Evolutionary conservation across 2,888 invertebrate species (phyloP).

Genomic region (Ennomos erosarius): DNA sequence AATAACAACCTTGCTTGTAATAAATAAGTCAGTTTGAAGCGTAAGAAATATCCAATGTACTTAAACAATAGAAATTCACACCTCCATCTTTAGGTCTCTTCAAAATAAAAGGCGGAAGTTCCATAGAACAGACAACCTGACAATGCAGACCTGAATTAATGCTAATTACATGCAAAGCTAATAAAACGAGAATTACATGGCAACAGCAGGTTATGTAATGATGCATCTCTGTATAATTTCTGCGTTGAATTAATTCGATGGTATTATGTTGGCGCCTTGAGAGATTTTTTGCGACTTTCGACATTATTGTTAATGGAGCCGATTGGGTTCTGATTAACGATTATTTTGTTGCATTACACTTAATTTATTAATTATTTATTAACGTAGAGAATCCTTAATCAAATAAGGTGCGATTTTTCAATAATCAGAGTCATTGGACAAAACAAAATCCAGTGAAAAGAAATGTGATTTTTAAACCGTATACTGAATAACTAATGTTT

Average conservation of each 20-base stretch:
- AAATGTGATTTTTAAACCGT: too few relatives aligned
- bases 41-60: neutral
- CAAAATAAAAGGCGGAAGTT: conserved; percentile 32
- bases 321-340: conserved; percentile 14
- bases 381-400: conserved; percentile 3
- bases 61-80: conserved; percentile 18
- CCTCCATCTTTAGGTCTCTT: conserved; percentile 2
- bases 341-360: conserved; percentile 12
- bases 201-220: conserved; percentile 19
- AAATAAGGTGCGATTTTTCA: too few relatives aligned
- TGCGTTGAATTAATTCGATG: conserved; percentile 21
- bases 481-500: too few relatives aligned
- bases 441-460: too few relatives aligned
- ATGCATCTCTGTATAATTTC: conserved; percentile 24
- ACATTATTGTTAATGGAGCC: conserved; percentile 15
- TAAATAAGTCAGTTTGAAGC: too few relatives aligned
- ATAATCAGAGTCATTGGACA: too few relatives aligned
- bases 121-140: conserved; percentile 19
- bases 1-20: too few relatives aligned
- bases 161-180: conserved; percentile 34
- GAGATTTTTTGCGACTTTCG: conserved; percentile 12
- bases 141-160: conserved; percentile 34
- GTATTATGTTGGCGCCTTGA: conserved; percentile 14
- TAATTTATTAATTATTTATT: conserved; percentile 16
- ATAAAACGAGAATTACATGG: conserved; percentile 33